Evolutionary conservation across 2,888 invertebrate genomes (phyloP), one percentile per base, ranked within the genome.

Genomic region (Eupsilia transversa): DNA sequence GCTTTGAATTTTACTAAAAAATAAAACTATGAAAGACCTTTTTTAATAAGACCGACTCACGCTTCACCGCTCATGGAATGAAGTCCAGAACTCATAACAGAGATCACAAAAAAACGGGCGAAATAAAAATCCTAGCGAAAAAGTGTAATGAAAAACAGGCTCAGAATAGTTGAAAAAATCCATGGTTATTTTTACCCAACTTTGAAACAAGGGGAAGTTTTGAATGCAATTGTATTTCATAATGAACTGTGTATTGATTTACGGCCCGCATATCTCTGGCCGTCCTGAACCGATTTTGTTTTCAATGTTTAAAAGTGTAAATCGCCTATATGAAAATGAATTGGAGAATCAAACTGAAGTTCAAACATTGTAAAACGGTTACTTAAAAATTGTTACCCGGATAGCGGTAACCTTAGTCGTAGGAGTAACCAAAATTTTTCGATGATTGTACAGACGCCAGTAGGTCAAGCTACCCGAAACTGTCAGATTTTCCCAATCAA

Each of bases 11-110:
- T 52, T 10, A n/a, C 52, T 2, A 49, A 14, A 20, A 54, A 14
- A 14, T 2, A 27, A 54, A 27, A 17, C 17, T 56, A 56, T 17
- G 7, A 20, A 33, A 20, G 52, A 54, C 6, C 52, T 64, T 35
- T 30, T 7, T 17, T 2, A 14, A 33, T 14, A n/a, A 59, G 12
- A 0, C 46, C 74, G 20, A 57, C n/a, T 68, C 76, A 41, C 72
- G 66, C 84, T 80, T 82, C 57, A 72, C 82, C 85, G 46, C 27
- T 35, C 61, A 35, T 43, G 57, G 30, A 74, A 74, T 72, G 57
- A 68, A 80, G 52, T 72, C 72, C 43, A 70, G 63, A 72, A 68
- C 76, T 84, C 76, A 84, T 72, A 84, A 56, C 76, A 12, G 69
- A 60, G 43, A 67, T 80, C 35, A 74, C 59, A 52, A 67, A 80